A percentile compares a stretch with the other conserved stretches of the same genome.
Conservation (phyloP, 2,888 invertebrate genomes). For the Diadegma fenestrale region DNA sequence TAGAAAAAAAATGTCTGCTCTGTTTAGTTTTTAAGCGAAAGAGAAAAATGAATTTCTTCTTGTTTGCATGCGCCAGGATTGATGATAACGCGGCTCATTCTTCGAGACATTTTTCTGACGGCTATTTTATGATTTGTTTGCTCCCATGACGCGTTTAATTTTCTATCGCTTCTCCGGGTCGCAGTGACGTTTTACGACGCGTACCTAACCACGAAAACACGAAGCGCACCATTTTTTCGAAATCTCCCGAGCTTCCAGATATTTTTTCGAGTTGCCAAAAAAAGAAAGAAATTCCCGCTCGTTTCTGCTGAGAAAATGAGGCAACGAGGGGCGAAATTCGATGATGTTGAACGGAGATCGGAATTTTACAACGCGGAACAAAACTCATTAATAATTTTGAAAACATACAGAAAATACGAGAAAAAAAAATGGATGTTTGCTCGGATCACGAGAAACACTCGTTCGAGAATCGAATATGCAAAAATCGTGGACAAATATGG, state of each 20-base stretch:
- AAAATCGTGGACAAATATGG: slow-evolving; percentile 24
- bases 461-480: slow-evolving; percentile 4
- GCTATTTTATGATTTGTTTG: slow-evolving; percentile 62
- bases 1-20: neutral
- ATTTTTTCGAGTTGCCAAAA: neutral
- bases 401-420: neutral
- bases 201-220: slow-evolving; percentile 18
- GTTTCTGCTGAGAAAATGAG: neutral
- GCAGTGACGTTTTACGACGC: slow-evolving; percentile 43
- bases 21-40: neutral
- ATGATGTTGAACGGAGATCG: neutral
- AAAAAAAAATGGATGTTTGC: slow-evolving; percentile 9
- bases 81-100: slow-evolving; percentile 48
- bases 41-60: neutral
- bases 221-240: neutral
- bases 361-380: neutral
- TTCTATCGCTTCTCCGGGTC: neutral
- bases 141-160: slow-evolving; percentile 30
- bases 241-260: neutral
- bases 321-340: neutral
- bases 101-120: slow-evolving; percentile 48
- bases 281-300: neutral
- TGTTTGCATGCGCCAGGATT: slow-evolving; percentile 18
- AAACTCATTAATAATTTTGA: neutral
- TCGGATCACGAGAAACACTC: slow-evolving; percentile 25